Base-by-base conservation (phyloP, 2,113 vertebrate species). In the Laterallus jamaicensis region DNA sequence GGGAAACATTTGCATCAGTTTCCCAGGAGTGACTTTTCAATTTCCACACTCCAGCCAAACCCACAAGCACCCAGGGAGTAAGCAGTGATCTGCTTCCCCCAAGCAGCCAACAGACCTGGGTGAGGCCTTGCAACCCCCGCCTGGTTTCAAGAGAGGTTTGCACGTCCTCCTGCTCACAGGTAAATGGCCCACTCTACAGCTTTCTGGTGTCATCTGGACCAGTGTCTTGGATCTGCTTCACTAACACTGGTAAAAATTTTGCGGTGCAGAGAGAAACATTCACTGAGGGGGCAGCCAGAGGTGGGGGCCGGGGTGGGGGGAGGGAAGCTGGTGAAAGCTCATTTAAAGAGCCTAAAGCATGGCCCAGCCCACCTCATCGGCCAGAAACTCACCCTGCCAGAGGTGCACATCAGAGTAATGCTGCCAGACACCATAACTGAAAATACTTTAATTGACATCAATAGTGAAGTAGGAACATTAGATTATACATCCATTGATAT, bases 371-470 rank as follows among this genome's bases (percentile, higher is more conserved):
- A 68, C 24, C 24, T 31, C 66, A 35, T 50, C 56, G 82, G 37
- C 22, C 54, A 71, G 70, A 86, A 88, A 70, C 37, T 16, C 26
- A 67, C 10, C 5, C 22, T 64, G 40, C 17, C 5, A 6, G n/a
- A 60, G 8, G 2, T 40, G 20, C 15, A 80, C 82, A 68, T 64
- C 66, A 93, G 77, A 47, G 80, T 79, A 96, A 93, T 31, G 79
- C 88, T 93, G 93, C 54, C 82, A 93, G 86, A 91, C n/a, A 0
- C 80, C 64, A 32, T 97, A 96, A 92, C 85, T 90, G 96, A 98
- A 97, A 97, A 96, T 97, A 98, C 70, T 88, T 97, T 96, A 94
- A 97, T 95, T 95, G 60, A 96, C 93, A 94, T 86, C 71, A 91
- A 96, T 31, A 96, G 78, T 84, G 93, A 93, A 54, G 82, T 94